These are phyloP conservation scores for Drosophila ananassae DNA, from an alignment of 1,140 invertebrate genomes.

Conservation along the genomic window DNA sequence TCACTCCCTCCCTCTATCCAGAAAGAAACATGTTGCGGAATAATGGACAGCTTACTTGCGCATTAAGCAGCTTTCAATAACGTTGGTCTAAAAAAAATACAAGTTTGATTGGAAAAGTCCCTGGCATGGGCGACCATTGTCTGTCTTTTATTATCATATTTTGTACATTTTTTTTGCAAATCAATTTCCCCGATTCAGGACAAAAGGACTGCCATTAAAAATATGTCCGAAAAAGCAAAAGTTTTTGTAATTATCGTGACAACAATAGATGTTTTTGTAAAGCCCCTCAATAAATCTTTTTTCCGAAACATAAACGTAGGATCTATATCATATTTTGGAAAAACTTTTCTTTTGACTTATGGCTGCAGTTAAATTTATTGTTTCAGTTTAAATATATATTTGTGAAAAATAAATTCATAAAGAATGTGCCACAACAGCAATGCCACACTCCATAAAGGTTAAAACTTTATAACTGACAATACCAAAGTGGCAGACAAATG, in stretches of 20 bases:
- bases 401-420: conserved; percentile 17
- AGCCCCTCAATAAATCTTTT: conserved; percentile 10
- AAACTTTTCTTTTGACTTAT: conserved; percentile 7
- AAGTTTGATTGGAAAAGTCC: conserved; percentile 80
- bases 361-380: conserved; percentile 20
- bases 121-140: conserved; percentile 26
- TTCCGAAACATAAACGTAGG: conserved; percentile 10
- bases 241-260: background rate
- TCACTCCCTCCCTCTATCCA: background rate
- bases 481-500: conserved; percentile 62
- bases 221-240: conserved; percentile 4
- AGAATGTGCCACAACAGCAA: conserved; percentile 32
- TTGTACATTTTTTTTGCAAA: conserved; percentile 63
- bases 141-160: conserved; percentile 70
- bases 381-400: background rate
- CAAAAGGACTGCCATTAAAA: conserved; percentile 53
- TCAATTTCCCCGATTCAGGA: conserved; percentile 57
- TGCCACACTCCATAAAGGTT: conserved; percentile 61
- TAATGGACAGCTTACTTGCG: conserved; percentile 80
- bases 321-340: conserved; percentile 23
- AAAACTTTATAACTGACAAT: conserved; percentile 70
- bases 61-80: conserved; percentile 81
- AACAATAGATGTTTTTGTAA: too few relatives aligned
- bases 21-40: conserved; percentile 65
- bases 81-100: conserved; percentile 59